Percentiles rank a stretch among this genome's conserved stretches.
Evolutionary conservation across 2,113 vertebrate species (phyloP).

Genomic region (Hemibagrus wyckioides): DNA sequence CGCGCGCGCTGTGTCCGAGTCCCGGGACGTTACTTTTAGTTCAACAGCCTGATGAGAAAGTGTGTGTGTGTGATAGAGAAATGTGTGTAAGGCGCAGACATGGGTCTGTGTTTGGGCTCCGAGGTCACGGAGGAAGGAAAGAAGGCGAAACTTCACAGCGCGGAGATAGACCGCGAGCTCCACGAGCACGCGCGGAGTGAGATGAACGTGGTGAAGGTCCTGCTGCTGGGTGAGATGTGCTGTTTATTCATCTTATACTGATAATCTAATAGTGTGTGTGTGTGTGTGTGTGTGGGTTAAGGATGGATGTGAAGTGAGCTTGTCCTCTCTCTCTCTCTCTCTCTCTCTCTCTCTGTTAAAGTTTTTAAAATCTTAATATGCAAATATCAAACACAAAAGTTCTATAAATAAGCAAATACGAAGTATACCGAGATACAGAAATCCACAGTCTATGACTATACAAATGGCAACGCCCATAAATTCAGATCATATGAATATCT

Average conservation of each 20-base stretch:
- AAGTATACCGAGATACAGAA: background rate
- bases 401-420: background rate
- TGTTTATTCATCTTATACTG: background rate
- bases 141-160: constrained; percentile 69
- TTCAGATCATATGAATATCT: background rate
- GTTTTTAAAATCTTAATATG: background rate
- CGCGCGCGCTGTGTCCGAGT: background rate
- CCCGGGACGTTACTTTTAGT: background rate
- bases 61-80: constrained; percentile 44
- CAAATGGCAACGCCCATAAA: background rate
- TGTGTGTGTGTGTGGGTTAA: background rate
- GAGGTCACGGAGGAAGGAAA: constrained; percentile 74
- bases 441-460: background rate
- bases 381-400: background rate
- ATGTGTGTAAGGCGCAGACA: constrained; percentile 61
- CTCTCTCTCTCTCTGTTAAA: no score
- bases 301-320: background rate
- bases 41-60: background rate
- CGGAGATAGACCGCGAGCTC: constrained; percentile 71
- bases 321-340: no score
- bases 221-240: constrained; percentile 70
- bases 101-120: constrained; percentile 78
- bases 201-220: constrained; percentile 76
- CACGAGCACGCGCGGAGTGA: constrained; percentile 72
- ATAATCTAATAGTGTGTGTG: background rate